phyloP scores from a whole-genome alignment of 2,797 vertebrate genomes.

The Myiotriccus ornatus region DNA sequence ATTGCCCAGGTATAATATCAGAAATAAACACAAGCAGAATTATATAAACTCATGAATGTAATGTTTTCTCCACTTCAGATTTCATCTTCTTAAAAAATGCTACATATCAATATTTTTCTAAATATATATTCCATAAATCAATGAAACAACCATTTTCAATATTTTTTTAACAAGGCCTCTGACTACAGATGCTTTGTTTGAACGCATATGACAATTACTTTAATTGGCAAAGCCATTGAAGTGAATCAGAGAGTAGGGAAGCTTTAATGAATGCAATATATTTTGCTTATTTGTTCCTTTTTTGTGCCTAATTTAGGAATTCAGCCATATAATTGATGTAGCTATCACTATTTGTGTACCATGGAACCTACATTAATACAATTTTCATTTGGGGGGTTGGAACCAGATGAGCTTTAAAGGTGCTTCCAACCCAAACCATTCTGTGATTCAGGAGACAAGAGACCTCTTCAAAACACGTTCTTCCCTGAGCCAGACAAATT shows the following conservation, averaged over 20 bases:
- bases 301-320: conserved; percentile 44
- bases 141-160: not conserved
- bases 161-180: conserved; percentile 45
- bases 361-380: not conserved
- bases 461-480: not conserved
- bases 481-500: not conserved
- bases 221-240: conserved; percentile 69
- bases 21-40: not conserved
- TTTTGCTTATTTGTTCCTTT: conserved; percentile 49
- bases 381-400: not conserved
- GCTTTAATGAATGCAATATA: conserved; percentile 62
- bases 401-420: not conserved
- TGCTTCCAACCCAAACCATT: not conserved
- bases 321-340: conserved; percentile 49
- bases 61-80: not conserved
- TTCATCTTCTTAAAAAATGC: not conserved
- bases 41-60: not conserved
- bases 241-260: conserved; percentile 34
- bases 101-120: not conserved
- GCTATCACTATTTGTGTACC: conserved; percentile 3
- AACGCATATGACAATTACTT: conserved; percentile 28
- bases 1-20: not conserved
- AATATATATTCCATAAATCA: not conserved
- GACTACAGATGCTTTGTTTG: conserved; percentile 43
- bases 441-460: not conserved